These are phyloP conservation scores for Gnatocerus cornutus DNA, from an alignment of 2,888 invertebrate species.

Conservation along the genomic window DNA sequence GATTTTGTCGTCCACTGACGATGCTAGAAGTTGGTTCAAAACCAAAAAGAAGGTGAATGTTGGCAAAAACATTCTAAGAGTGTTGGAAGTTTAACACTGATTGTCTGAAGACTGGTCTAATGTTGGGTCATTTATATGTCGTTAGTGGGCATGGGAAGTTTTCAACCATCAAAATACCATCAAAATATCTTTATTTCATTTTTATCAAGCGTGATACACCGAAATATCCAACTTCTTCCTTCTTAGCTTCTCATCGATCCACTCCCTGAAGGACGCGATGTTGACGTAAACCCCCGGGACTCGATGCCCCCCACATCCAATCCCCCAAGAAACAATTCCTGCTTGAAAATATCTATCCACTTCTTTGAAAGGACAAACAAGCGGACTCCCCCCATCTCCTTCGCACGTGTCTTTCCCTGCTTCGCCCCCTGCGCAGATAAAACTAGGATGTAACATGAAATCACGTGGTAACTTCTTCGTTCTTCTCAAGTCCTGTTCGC, in stretches of 20 bases:
- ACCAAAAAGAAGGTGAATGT: background rate
- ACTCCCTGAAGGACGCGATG: slow-evolving; percentile 78
- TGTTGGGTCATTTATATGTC: background rate
- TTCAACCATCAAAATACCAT: background rate
- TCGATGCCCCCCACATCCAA: slow-evolving; percentile 76
- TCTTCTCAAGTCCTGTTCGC: slow-evolving; percentile 49
- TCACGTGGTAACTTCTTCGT: slow-evolving; percentile 63
- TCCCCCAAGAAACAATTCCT: slow-evolving; percentile 93
- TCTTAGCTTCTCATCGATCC: slow-evolving; percentile 76
- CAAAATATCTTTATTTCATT: background rate
- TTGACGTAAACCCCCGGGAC: slow-evolving; percentile 87
- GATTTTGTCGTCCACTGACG: background rate
- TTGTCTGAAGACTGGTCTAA: background rate
- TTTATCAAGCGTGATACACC: background rate
- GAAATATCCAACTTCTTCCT: slow-evolving; percentile 65
- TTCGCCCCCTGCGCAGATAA: slow-evolving; percentile 60
- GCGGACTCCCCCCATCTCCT: slow-evolving; percentile 50
- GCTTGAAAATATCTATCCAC: slow-evolving; percentile 79
- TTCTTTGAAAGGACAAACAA: slow-evolving; percentile 50
- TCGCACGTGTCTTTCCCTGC: slow-evolving; percentile 80
- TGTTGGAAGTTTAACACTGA: background rate
- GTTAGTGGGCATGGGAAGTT: background rate
- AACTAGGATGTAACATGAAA: slow-evolving; percentile 73
- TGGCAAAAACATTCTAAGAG: background rate
- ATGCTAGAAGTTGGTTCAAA: background rate